Percentiles rank a stretch among this genome's conserved stretches.
Evolutionary conservation across 2,113 vertebrate genomes (phyloP).

Genomic region (Myrmophylax atrothorax): DNA sequence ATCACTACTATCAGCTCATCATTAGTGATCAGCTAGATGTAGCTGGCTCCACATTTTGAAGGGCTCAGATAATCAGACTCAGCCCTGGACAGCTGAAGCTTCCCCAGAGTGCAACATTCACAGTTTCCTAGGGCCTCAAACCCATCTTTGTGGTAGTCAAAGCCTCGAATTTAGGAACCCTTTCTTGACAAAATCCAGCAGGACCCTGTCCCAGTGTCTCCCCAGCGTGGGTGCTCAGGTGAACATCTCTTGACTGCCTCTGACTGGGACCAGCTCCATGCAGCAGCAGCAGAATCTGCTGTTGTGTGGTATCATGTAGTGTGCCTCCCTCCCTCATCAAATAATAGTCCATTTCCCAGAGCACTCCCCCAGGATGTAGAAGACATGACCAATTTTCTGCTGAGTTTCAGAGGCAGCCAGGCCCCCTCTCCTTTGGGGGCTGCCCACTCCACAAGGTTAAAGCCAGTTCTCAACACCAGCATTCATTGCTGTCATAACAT

Average conservation of each 20-base stretch:
- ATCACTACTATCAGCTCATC: not conserved
- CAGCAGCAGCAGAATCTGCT: not conserved
- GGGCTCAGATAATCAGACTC: not conserved
- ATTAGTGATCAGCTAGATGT: not conserved
- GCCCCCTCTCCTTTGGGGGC: not conserved
- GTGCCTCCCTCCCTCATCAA: not conserved
- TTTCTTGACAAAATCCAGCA: not conserved
- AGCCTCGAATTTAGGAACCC: not conserved
- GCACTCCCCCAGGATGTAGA: fast-evolving
- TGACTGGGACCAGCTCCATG: not conserved
- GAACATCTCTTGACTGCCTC: not conserved
- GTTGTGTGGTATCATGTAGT: fast-evolving
- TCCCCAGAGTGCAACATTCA: not conserved
- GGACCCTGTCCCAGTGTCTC: not conserved
- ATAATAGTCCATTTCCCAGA: not conserved
- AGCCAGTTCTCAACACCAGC: not conserved
- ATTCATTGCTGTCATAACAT: not conserved
- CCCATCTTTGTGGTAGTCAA: fast-evolving
- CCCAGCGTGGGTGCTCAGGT: not conserved
- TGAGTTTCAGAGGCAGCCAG: not conserved
- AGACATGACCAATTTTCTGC: not conserved
- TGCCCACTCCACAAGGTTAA: not conserved
- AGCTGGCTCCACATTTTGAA: not conserved
- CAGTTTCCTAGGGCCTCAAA: not conserved
- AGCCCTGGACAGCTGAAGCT: not conserved